These are phyloP conservation scores for Caradrina clavipalpis DNA, from an alignment of 2,888 invertebrate species.

Conservation along the genomic window DNA sequence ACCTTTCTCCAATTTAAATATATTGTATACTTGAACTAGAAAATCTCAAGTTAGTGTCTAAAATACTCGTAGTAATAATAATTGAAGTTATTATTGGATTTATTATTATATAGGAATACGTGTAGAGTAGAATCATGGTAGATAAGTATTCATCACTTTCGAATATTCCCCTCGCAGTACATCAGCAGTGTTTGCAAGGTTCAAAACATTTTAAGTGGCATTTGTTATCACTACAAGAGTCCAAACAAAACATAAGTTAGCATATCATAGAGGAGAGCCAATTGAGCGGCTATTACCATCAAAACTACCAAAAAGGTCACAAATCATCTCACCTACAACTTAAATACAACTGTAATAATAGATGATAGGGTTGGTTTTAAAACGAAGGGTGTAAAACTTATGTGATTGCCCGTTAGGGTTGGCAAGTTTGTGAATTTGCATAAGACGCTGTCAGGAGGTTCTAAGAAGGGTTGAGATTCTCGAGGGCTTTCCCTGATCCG, in stretches of 20 bases:
- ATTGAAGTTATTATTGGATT: too few relatives aligned
- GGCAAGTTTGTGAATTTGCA: conserved; percentile 88
- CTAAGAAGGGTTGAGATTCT: conserved; percentile 89
- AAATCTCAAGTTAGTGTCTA: too few relatives aligned
- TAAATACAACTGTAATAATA: conserved; percentile 46
- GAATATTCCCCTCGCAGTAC: conserved; percentile 27
- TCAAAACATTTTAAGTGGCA: conserved; percentile 54
- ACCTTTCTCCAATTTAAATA: too few relatives aligned
- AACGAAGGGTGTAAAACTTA: conserved; percentile 20
- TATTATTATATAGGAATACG: too few relatives aligned
- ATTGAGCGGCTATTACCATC: conserved; percentile 85
- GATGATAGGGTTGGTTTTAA: conserved; percentile 46
- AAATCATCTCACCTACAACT: conserved; percentile 32
- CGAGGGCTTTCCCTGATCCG: conserved; percentile 88
- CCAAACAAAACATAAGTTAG: conserved; percentile 81
- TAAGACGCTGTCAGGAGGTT: conserved; percentile 87
- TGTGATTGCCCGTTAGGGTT: conserved; percentile 61
- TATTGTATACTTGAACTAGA: too few relatives aligned
- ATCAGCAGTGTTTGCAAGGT: conserved; percentile 40
- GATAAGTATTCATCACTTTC: conserved; percentile 15
- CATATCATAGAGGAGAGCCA: conserved; percentile 84
- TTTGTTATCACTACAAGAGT: conserved; percentile 64
- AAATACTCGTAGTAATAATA: too few relatives aligned
- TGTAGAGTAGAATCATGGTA: too few relatives aligned
- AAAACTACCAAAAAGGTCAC: conserved; percentile 56